These are phyloP conservation scores for Drosophila limbata DNA, from an alignment of 2,888 invertebrate genomes.

Conservation along the genomic window DNA sequence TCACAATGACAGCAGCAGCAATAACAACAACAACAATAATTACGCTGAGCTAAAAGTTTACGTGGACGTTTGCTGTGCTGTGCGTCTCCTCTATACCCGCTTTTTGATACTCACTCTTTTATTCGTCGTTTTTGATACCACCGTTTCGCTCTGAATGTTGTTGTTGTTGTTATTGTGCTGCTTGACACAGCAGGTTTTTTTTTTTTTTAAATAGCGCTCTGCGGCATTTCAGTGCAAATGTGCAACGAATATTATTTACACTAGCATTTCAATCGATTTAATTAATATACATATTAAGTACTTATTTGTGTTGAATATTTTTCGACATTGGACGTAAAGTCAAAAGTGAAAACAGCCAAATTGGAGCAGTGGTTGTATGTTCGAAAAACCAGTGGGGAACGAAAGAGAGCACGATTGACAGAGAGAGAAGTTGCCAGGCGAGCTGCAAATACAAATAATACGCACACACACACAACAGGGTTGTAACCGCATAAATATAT, in stretches of 20 bases:
- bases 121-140: conserved; percentile 58
- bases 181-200: conserved; percentile 66
- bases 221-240: conserved; percentile 21
- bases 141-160: conserved; percentile 55
- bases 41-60: conserved; percentile 77
- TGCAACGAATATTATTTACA: conserved; percentile 15
- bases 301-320: conserved; percentile 25
- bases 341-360: conserved; percentile 67
- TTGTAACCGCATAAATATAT: conserved; percentile 37
- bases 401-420: conserved; percentile 15
- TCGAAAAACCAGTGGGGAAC: conserved; percentile 30
- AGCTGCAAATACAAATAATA: conserved; percentile 62
- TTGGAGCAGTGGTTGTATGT: conserved; percentile 58
- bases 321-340: conserved; percentile 25
- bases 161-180: conserved; percentile 44
- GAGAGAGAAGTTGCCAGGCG: conserved; percentile 30
- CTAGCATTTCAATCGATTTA: conserved; percentile 23
- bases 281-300: conserved; percentile 6
- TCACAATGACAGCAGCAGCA: conserved; percentile 23
- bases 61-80: conserved; percentile 78
- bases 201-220: conserved; percentile 3
- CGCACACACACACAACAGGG: conserved; percentile 36
- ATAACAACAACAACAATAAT: conserved; percentile 52
- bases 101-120: conserved; percentile 36
- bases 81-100: conserved; percentile 44